Evolutionary conservation across 2,113 vertebrate species (phyloP).

Genomic region (Heterotis niloticus): DNA sequence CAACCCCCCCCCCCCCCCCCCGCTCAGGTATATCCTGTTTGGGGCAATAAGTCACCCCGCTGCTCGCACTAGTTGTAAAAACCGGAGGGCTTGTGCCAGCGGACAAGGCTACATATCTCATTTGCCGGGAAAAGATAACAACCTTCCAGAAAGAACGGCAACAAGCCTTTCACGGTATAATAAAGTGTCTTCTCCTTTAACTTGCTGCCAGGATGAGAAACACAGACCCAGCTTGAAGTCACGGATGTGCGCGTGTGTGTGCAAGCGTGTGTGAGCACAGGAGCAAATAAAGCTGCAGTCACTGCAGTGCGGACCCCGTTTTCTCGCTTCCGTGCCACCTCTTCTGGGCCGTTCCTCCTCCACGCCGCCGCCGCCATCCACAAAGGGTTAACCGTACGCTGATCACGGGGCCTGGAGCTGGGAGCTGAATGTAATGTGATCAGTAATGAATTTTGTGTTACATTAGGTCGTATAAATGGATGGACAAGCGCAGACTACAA

Average conservation of each 20-base stretch:
- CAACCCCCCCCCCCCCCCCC: background rate
- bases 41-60: background rate
- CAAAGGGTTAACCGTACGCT: constrained; percentile 82
- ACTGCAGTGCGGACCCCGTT: background rate
- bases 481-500: constrained; percentile 90
- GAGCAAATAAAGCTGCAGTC: background rate
- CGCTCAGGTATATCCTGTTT: background rate
- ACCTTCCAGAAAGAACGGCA: constrained; percentile 4
- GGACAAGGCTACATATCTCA: background rate
- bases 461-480: constrained; percentile 93
- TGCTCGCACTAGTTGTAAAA: background rate
- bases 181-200: background rate
- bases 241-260: background rate
- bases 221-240: background rate
- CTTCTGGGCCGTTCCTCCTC: background rate
- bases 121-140: background rate
- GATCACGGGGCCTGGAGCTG: constrained; percentile 76
- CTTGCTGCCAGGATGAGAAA: constrained; percentile 7
- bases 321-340: background rate
- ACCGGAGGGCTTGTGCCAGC: background rate
- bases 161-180: background rate
- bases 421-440: constrained; percentile 98
- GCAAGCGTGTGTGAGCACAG: background rate
- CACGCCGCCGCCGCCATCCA: constrained; percentile 44
- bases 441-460: constrained; percentile 99